A percentile compares a stretch with the other conserved stretches of the same genome.
Conservation (phyloP, 1,140 invertebrate species). For the Heliconius melpomene region DNA sequence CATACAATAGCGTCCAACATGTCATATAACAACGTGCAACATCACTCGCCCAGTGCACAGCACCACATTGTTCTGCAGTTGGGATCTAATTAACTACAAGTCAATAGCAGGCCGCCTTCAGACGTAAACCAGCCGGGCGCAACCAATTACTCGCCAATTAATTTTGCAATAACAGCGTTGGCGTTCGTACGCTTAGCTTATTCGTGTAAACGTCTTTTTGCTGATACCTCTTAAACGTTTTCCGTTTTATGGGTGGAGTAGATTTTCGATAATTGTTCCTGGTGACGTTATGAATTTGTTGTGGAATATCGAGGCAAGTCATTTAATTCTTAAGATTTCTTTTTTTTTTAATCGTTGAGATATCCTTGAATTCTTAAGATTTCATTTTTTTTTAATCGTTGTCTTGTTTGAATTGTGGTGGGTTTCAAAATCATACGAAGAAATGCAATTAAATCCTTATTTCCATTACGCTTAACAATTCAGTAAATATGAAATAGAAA, state of each 20-base stretch:
- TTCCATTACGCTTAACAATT: no score
- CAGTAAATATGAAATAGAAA: no score
- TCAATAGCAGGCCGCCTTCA: constrained; percentile 73
- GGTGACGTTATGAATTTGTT: no score
- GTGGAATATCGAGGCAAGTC: no score
- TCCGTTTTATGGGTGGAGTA: neutral
- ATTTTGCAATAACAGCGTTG: constrained; percentile 64
- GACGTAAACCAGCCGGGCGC: constrained; percentile 62
- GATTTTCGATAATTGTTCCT: neutral
- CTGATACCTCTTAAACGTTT: constrained; percentile 25
- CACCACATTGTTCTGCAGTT: constrained; percentile 56
- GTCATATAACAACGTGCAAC: constrained; percentile 19
- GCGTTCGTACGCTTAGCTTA: constrained; percentile 20
- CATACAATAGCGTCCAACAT: neutral
- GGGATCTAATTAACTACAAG: constrained; percentile 72
- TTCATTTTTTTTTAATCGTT: no score
- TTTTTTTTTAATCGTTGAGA: no score
- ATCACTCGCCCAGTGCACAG: constrained; percentile 45
- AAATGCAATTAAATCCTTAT: no score
- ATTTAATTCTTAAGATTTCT: no score
- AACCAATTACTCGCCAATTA: constrained; percentile 76
- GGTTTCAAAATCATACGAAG: no score
- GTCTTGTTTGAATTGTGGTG: no score
- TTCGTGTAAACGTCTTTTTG: constrained; percentile 22
- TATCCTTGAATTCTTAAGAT: no score